phyloP scores from a whole-genome alignment of 2,797 vertebrate species.

The Serranus cabrilla region DNA sequence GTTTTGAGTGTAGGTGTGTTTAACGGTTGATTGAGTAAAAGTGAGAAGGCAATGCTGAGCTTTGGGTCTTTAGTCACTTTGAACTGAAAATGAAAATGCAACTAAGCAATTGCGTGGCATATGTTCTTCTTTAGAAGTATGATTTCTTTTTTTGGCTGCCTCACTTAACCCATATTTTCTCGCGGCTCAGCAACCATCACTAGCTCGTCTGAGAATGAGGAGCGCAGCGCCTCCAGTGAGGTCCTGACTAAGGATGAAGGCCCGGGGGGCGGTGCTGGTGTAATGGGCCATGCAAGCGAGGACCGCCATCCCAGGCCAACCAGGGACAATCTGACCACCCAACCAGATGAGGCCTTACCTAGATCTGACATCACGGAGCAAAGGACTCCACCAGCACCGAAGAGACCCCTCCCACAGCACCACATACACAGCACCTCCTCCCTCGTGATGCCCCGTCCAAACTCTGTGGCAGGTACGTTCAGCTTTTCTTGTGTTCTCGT shows the following conservation, averaged over 20 bases:
- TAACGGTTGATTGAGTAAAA: conserved; percentile 27
- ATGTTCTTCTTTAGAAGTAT: conserved; percentile 16
- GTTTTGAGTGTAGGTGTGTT: not conserved
- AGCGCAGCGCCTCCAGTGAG: conserved; percentile 93
- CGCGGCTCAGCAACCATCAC: conserved; percentile 91
- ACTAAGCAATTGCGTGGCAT: conserved; percentile 9
- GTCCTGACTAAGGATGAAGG: conserved; percentile 92
- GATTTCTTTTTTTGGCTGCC: conserved; percentile 16
- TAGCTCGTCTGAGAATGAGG: conserved; percentile 98
- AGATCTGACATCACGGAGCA: conserved; percentile 79
- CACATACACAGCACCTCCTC: conserved; percentile 84
- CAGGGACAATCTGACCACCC: conserved; percentile 84
- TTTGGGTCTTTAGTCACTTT: conserved; percentile 12
- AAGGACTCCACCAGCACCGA: conserved; percentile 81
- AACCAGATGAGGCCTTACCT: conserved; percentile 82
- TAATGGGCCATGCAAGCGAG: conserved; percentile 81
- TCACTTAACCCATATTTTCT: conserved; percentile 32
- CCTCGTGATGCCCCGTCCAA: conserved; percentile 94
- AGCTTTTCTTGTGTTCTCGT: not conserved
- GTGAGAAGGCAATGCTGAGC: not conserved
- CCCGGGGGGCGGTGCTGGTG: conserved; percentile 81
- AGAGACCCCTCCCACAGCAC: conserved; percentile 86
- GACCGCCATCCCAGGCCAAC: conserved; percentile 86
- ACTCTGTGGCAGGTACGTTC: conserved; percentile 96
- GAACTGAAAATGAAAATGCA: conserved; percentile 15